A percentile compares a stretch with the other conserved stretches of the same genome.
These are phyloP conservation scores for Vireo altiloquus DNA, from an alignment of 2,113 vertebrate species.

Conservation along the genomic window DNA sequence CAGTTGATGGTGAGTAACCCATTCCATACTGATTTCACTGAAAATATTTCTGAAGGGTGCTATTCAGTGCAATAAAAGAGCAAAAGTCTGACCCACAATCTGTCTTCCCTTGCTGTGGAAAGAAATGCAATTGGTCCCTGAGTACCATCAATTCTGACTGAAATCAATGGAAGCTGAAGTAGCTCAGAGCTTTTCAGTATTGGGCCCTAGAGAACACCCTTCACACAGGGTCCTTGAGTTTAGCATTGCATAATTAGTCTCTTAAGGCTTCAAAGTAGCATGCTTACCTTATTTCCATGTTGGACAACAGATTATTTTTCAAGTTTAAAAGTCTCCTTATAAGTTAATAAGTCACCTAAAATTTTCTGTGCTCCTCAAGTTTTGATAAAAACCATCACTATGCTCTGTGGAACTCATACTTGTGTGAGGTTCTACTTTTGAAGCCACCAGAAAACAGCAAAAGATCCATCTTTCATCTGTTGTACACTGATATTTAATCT, in stretches of 20 bases:
- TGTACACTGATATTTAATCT: conserved; percentile 52
- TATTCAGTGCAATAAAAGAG: not conserved
- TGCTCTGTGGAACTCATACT: not conserved
- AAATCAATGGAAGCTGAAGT: conserved; percentile 3
- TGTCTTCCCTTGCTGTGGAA: conserved; percentile 7
- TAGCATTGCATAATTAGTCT: conserved; percentile 34
- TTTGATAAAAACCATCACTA: conserved; percentile 1
- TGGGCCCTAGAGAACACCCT: not conserved
- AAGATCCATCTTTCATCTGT: not conserved
- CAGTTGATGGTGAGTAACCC: not conserved
- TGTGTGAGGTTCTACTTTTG: not conserved
- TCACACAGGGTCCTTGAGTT: not conserved
- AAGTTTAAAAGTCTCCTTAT: conserved; percentile 17
- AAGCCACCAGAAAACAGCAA: not conserved
- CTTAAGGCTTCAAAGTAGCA: conserved; percentile 12
- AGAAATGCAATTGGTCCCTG: not conserved
- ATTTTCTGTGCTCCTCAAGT: conserved; percentile 12
- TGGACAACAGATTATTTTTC: conserved; percentile 18
- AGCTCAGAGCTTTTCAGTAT: not conserved
- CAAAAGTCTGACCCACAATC: not conserved
- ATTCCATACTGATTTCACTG: not conserved
- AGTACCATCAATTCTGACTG: not conserved
- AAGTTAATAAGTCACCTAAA: not conserved
- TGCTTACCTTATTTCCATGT: conserved; percentile 19
- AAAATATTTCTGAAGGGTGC: conserved; percentile 32